These are phyloP conservation scores for Picus viridis DNA, from an alignment of 2,797 vertebrate genomes.

Conservation along the genomic window DNA sequence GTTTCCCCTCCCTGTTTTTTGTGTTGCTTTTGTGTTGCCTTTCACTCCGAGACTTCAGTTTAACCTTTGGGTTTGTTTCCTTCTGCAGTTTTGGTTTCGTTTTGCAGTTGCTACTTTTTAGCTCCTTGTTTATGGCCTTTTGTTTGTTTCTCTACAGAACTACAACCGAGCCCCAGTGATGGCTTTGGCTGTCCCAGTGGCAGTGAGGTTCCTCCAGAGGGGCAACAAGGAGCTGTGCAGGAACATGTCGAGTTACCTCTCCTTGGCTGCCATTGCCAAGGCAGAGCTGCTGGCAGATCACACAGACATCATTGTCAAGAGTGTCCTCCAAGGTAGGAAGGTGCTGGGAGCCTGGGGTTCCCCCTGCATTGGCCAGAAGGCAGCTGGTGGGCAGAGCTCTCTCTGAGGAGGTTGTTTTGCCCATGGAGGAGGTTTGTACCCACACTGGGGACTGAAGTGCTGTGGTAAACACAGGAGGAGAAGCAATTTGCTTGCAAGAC, in stretches of 20 bases:
- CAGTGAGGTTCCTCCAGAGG: constrained; percentile 91
- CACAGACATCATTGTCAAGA: constrained; percentile 87
- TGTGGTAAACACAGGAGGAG: neutral
- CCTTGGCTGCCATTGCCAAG: constrained; percentile 89
- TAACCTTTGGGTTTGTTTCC: too few relatives aligned
- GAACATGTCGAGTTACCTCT: constrained; percentile 96
- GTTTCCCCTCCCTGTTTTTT: neutral
- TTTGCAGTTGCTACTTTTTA: too few relatives aligned
- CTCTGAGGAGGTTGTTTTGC: too few relatives aligned
- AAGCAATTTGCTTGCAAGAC: neutral
- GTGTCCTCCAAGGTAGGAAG: constrained; percentile 89
- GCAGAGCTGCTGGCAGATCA: constrained; percentile 91
- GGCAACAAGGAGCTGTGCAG: constrained; percentile 90
- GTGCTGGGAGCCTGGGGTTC: fast-evolving
- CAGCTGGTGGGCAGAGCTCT: too few relatives aligned
- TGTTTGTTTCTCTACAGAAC: constrained; percentile 74
- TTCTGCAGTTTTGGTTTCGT: too few relatives aligned
- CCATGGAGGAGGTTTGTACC: too few relatives aligned
- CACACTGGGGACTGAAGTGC: neutral
- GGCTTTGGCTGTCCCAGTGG: constrained; percentile 91
- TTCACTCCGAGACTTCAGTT: neutral
- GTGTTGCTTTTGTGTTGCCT: too few relatives aligned
- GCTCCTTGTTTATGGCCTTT: too few relatives aligned
- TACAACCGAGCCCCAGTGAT: constrained; percentile 90
- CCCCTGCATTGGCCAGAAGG: neutral